Evolutionary conservation across 1,140 invertebrate species (phyloP), one percentile per base, ranked within the genome.

Genomic region (Trypoxylus dichotomus): DNA sequence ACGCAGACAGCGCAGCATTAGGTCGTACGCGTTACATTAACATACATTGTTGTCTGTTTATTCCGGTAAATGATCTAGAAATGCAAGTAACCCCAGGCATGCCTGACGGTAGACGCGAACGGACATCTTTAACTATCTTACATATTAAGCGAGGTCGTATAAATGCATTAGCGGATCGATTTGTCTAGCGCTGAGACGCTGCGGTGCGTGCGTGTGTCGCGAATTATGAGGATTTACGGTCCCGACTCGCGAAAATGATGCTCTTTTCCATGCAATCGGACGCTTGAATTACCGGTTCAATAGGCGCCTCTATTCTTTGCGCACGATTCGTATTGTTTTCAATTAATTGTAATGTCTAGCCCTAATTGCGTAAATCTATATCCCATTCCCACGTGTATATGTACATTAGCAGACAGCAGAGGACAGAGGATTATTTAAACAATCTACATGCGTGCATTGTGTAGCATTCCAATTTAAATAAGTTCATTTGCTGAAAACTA

Each of bases 31-130:
- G 60, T 63, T 27, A 63, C 60, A 63, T 63, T 63, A 63, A 63
- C 60, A 63, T 63, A 63, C 60, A 63, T 63, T 63, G 60, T 63
- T 63, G 60, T 63, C 60, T 63, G 60, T 63, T 63, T 63, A 63
- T 27, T 63, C 21, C 25, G 60, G 21, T 63, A 63, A 63, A 63
- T 63, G 60, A 63, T 63, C 60, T 63, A 63, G 60, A 63, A 63
- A 63, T 63, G 60, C 60, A 47, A 11, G 43, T 47, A 47, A 47
- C 43, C 8, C 43, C 43, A 47, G 43, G 43, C 43, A 47, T 47
- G 43, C 43, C 43, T 13, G 13, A 47, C n/a, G 43, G 5, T 42
- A 42, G 41, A 47, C 43, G 43, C 11, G 3, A 47, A 3, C 13
- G 13, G 43, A 19, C 43, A 47, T 47, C 43, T 47, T 47, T 3